Evolutionary conservation across 2,888 invertebrate species (phyloP).

Genomic region (Trissoscelio sp.): DNA sequence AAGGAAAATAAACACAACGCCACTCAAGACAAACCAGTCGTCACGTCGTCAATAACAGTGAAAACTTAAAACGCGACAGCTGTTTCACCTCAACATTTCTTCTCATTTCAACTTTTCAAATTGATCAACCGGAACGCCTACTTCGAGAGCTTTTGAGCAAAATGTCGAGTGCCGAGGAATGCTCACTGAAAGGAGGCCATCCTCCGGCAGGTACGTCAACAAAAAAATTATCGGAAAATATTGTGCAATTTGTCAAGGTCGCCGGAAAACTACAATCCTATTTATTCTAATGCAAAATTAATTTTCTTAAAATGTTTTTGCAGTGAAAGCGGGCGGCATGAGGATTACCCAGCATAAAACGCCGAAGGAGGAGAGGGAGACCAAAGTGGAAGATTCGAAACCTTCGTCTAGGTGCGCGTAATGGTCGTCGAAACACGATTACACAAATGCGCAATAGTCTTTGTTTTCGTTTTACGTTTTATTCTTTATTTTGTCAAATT

Average conservation of each 20-base stretch:
- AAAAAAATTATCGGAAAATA: background rate
- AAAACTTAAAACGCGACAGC: slow-evolving; percentile 34
- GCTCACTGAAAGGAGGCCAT: slow-evolving; percentile 93
- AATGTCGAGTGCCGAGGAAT: slow-evolving; percentile 87
- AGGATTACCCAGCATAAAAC: slow-evolving; percentile 94
- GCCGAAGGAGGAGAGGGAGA: slow-evolving; percentile 87
- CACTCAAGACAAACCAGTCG: slow-evolving; percentile 34
- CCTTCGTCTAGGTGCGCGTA: slow-evolving; percentile 86
- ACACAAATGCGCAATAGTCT: slow-evolving; percentile 10
- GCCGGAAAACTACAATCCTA: no score
- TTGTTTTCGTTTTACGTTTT: background rate
- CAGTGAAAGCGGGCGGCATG: slow-evolving; percentile 97
- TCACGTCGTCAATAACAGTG: slow-evolving; percentile 54
- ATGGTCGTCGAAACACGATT: background rate
- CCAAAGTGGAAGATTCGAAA: slow-evolving; percentile 84
- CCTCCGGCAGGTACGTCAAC: slow-evolving; percentile 92
- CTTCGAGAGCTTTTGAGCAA: background rate
- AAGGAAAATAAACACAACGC: slow-evolving; percentile 46
- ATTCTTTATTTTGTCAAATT: no score
- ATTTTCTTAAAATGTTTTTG: background rate
- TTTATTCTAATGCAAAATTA: no score
- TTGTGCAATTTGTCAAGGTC: background rate
- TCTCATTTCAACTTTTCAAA: no score
- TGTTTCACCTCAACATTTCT: slow-evolving; percentile 21
- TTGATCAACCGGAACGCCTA: background rate